These are phyloP conservation scores for Hermetia illucens DNA, from an alignment of 1,140 invertebrate species.

Conservation along the genomic window DNA sequence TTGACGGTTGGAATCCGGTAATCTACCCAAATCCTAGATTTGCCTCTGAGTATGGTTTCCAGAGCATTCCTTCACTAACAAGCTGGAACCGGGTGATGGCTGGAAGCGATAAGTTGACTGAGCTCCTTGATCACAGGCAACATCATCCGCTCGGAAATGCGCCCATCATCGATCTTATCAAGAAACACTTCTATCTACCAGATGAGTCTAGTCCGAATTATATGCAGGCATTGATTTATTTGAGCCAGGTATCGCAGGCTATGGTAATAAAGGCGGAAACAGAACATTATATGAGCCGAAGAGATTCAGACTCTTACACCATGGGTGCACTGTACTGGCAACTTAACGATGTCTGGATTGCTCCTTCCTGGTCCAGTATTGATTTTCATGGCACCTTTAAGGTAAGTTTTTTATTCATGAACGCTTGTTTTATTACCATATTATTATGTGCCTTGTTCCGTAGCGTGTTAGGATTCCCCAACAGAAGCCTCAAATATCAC, in stretches of 20 bases:
- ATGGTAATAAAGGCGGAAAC: constrained; percentile 76
- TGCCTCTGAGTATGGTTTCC: constrained; percentile 90
- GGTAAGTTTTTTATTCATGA: constrained; percentile 8
- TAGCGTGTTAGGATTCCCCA: background rate
- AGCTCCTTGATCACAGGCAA: constrained; percentile 60
- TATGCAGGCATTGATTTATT: constrained; percentile 46
- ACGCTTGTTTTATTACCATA: background rate
- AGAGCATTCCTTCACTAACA: constrained; percentile 63
- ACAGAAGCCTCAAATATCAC: background rate
- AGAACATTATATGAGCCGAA: constrained; percentile 69
- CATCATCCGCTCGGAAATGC: constrained; percentile 60
- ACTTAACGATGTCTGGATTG: constrained; percentile 96
- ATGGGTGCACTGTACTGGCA: constrained; percentile 99
- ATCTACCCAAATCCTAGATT: constrained; percentile 73
- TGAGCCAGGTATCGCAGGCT: constrained; percentile 77
- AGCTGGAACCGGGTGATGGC: constrained; percentile 37
- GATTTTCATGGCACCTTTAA: constrained; percentile 37
- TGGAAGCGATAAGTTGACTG: constrained; percentile 41
- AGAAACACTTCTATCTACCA: constrained; percentile 42
- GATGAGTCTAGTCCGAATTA: constrained; percentile 33
- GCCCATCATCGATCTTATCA: constrained; percentile 43
- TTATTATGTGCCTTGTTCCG: background rate
- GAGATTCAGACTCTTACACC: constrained; percentile 54
- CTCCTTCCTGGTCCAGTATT: constrained; percentile 90
- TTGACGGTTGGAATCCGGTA: constrained; percentile 64